Conservation (phyloP, 2,888 invertebrate genomes). For the Eulithis prunata region DNA sequence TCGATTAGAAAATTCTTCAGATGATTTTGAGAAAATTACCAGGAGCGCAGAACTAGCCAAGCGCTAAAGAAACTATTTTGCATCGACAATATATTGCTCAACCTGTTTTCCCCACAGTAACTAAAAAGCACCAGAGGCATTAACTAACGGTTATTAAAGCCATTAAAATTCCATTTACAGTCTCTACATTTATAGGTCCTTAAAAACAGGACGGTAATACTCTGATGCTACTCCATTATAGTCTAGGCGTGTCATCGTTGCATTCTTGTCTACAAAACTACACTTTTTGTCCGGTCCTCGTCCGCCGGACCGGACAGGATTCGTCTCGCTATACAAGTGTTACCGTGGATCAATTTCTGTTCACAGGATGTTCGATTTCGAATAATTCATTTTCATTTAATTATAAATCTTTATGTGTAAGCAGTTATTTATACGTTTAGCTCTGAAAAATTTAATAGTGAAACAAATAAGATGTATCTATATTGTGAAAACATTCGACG, state of each 20-base stretch:
- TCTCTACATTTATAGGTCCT: slow-evolving; percentile 21
- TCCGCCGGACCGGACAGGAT: slow-evolving; percentile 57
- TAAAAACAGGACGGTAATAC: slow-evolving; percentile 20
- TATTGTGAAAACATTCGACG: no score
- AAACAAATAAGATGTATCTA: no score
- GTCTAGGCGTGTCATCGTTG: slow-evolving; percentile 47
- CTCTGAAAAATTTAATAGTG: no score
- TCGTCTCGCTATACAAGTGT: slow-evolving; percentile 76
- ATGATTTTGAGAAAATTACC: no score
- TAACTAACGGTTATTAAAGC: slow-evolving; percentile 7
- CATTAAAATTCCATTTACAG: slow-evolving; percentile 24
- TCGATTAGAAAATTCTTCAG: no score
- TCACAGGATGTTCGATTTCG: slow-evolving; percentile 53
- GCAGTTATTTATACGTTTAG: no score
- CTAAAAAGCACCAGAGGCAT: slow-evolving; percentile 1
- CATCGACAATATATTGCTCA: neutral
- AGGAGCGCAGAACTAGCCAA: no score
- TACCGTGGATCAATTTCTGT: slow-evolving; percentile 52
- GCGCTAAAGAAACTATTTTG: no score
- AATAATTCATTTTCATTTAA: neutral
- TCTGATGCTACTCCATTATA: slow-evolving; percentile 40
- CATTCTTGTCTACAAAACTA: slow-evolving; percentile 51
- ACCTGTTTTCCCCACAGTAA: neutral
- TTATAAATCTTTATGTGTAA: neutral
- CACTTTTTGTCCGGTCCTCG: slow-evolving; percentile 35